phyloP scores from a whole-genome alignment of 92 coral and sea anemone genomes.

The Porites evermanni region DNA sequence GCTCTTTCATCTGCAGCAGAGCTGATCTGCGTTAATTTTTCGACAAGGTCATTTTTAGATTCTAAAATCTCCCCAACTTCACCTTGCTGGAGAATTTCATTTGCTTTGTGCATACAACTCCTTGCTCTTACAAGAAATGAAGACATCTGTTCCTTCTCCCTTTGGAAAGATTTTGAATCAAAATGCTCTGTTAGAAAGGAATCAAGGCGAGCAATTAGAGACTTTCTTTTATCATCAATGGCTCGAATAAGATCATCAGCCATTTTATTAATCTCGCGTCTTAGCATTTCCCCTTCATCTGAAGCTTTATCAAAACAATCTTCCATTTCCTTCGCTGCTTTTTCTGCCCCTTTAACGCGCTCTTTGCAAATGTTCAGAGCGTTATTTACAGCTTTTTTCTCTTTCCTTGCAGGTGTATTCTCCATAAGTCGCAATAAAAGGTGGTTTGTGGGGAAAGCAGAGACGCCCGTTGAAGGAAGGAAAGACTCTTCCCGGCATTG shows the following conservation, averaged over 20 bases:
- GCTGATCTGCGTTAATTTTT: conserved; percentile 44
- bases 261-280: conserved; percentile 25
- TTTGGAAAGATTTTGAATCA: conserved; percentile 21
- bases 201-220: conserved; percentile 29
- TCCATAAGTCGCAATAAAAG: conserved; percentile 69
- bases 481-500: conserved; percentile 67
- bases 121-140: conserved; percentile 19
- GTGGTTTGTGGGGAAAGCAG: conserved; percentile 67
- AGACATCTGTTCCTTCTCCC: conserved; percentile 1
- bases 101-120: conserved; percentile 32
- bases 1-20: conserved; percentile 25
- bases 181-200: conserved; percentile 27
- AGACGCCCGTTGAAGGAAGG: conserved; percentile 59
- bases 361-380: conserved; percentile 54
- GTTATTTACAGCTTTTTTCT: conserved; percentile 53
- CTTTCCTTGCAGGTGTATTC: conserved; percentile 69
- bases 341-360: conserved; percentile 30
- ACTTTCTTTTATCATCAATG: conserved; percentile 24
- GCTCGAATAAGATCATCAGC: conserved; percentile 37
- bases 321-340: conserved; percentile 41
- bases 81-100: conserved; percentile 47
- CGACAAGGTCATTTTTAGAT: conserved; percentile 51
- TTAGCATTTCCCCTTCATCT: conserved; percentile 15
- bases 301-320: conserved; percentile 24
- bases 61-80: conserved; percentile 58